Conservation (phyloP, 2,797 vertebrate genomes). For the Sandelia bainsii region DNA sequence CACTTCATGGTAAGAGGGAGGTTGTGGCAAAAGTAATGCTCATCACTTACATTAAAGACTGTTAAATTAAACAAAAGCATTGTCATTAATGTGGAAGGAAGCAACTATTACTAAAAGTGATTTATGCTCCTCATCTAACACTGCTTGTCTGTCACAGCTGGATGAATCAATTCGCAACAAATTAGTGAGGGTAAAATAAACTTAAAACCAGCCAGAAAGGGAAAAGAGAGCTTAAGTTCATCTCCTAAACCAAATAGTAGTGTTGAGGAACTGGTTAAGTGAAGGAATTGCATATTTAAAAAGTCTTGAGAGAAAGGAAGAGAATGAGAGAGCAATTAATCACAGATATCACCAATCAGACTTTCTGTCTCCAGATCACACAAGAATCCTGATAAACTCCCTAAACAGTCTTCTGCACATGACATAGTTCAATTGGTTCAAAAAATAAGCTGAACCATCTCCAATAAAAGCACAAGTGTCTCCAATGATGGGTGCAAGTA, state of each 20-base stretch:
- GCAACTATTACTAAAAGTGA: constrained; percentile 51
- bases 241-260: constrained; percentile 52
- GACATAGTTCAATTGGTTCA: constrained; percentile 70
- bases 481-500: constrained; percentile 42
- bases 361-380: constrained; percentile 61
- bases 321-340: constrained; percentile 60
- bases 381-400: constrained; percentile 55
- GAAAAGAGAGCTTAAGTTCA: constrained; percentile 11
- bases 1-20: constrained; percentile 19
- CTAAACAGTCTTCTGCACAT: constrained; percentile 64
- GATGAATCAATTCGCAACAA: constrained; percentile 33
- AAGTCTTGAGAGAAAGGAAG: constrained; percentile 7
- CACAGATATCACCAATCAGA: constrained; percentile 67
- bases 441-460: constrained; percentile 71
- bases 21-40: constrained; percentile 11
- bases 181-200: constrained; percentile 29
- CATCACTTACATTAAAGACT: constrained; percentile 28
- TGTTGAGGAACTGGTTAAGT: constrained; percentile 54
- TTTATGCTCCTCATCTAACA: constrained; percentile 46
- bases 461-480: constrained; percentile 61
- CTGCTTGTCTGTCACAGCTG: constrained; percentile 21
- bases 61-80: constrained; percentile 34
- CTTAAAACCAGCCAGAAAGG: constrained; percentile 7
- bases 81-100: constrained; percentile 42
- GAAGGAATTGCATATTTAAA: constrained; percentile 61